These are phyloP conservation scores for Arenaria interpres DNA, from an alignment of 2,113 vertebrate species.

Conservation along the genomic window DNA sequence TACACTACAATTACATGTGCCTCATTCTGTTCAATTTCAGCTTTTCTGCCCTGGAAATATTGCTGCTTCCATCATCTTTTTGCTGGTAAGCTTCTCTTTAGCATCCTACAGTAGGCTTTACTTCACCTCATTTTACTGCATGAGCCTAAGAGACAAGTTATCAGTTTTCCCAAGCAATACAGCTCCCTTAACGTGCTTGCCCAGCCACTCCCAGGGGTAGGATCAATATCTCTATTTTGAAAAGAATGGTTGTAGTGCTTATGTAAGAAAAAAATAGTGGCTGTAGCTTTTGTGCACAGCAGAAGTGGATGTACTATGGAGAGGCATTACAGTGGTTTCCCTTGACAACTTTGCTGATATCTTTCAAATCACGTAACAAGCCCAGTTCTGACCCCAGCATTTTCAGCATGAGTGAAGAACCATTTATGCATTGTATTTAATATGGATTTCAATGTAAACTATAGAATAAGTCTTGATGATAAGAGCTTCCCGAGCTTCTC, in stretches of 20 bases:
- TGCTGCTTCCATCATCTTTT: background rate
- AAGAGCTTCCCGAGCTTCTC: background rate
- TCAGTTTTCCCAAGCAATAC: background rate
- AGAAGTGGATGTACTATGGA: background rate
- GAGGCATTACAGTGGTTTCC: background rate
- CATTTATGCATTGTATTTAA: background rate
- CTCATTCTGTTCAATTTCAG: background rate
- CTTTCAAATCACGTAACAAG: background rate
- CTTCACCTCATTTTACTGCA: background rate
- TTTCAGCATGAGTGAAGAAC: background rate
- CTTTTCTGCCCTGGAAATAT: background rate
- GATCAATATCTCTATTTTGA: slow-evolving; percentile 7
- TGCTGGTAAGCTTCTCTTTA: background rate
- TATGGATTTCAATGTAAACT: background rate
- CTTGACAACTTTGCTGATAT: background rate
- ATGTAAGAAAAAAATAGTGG: background rate
- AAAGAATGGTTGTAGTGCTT: background rate
- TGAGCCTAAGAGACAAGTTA: background rate
- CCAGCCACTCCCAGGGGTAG: background rate
- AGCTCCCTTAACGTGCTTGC: background rate
- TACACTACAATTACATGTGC: background rate
- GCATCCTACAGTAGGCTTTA: background rate
- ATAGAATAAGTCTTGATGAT: background rate
- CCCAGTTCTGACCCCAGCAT: background rate
- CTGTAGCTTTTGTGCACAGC: background rate